Evolutionary conservation across 2,797 vertebrate species (phyloP), one percentile per base, ranked within the genome.

Genomic region (Rhinella marina): DNA sequence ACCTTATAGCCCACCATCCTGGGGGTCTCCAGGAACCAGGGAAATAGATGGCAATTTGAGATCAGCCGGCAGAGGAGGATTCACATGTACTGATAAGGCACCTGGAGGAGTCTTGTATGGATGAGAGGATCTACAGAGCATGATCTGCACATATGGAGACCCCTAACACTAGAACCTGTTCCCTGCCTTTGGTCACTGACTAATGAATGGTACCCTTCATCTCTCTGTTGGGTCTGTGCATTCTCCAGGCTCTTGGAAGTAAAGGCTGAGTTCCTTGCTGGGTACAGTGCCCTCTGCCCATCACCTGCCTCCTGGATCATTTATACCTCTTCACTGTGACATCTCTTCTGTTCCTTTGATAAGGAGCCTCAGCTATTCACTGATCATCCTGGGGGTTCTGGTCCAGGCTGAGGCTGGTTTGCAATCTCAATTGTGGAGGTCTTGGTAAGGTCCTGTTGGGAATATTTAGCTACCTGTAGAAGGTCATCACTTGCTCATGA

Each of bases 401-500:
- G 29, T 73, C 66, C 25, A 68, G 7, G 50, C 52, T 29, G 66
- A 19, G 32, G 16, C 50, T 57, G 64, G 7, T 32, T 68, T 41
- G 78, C 29, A 14, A 48, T 57, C 75, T 16, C 50, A 25, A 32
- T 54, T 16, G 62, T 8, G 41, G 41, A 50, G 29, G 59, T 56
- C 11, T 19, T 12, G 29, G n/a, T 61, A 21, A 7, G 64, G 14
- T n/a, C 68, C 9, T 8, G 25, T 14, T 66, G 16, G 64, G 27
- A 14, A 10, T 81, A 13, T n/a, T 59, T 52, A 8, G 23, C 87
- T 61, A 1, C 4, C 29, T n/a, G 59, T 50, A 11, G 25, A 32
- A 85, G 57, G 57, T 76, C 68, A 62, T 25, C n/a, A 8, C 41
- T 54, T 52, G 29, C 9, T 16, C 90, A 94, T 89, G 88, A 97